Base-by-base conservation (phyloP, 92 coral and sea anemone species). In the Phymanthus crucifer region DNA sequence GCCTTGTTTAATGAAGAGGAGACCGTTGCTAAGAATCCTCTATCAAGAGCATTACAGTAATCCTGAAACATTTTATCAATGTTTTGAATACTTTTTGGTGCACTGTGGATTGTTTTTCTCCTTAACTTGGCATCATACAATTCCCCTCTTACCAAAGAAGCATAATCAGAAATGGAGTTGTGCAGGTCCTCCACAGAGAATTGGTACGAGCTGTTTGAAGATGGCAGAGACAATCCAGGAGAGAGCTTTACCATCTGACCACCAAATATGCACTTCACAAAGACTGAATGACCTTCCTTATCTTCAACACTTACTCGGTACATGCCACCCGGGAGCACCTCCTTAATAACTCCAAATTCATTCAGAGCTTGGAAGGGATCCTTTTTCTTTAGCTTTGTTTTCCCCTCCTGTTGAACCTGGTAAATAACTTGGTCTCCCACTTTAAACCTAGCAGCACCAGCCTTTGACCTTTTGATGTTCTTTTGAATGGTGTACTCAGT, bases 401-500 rank as follows among this genome's bases (percentile, higher is more conserved):
- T 75, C 21, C 71, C 72, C 47, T 31, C 43, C 6, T 76, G 50
- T 12, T 58, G 47, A 32, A 36, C 52, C 71, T 65, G 32, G 36
- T 34, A 76, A 21, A 76, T 31, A 12, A 76, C 80, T 19, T 76
- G 31, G 38, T 76, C 80, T 3, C 71, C 80, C 1, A 76, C 80
- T 32, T 76, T 52, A 40, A 76, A 76, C 47, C 47, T 40, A 0
- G 24, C 21, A 74, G 32, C 66, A 24, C 24, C 78, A 27, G 57
- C 40, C 50, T 48, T 74, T 26, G 77, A 80, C 19, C 84, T 48
- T 71, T 80, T 33, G 7, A 70, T 31, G 52, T 80, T 80, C 43
- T 43, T 70, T 27, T 80, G 84, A 57, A 80, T 80, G 47, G 84
- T 80, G 52, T 80, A 72, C 32, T 80, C 84, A 45, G 84, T 80